Evolutionary conservation across 1,140 invertebrate species (phyloP).

Genomic region (Camponotus floridanus): DNA sequence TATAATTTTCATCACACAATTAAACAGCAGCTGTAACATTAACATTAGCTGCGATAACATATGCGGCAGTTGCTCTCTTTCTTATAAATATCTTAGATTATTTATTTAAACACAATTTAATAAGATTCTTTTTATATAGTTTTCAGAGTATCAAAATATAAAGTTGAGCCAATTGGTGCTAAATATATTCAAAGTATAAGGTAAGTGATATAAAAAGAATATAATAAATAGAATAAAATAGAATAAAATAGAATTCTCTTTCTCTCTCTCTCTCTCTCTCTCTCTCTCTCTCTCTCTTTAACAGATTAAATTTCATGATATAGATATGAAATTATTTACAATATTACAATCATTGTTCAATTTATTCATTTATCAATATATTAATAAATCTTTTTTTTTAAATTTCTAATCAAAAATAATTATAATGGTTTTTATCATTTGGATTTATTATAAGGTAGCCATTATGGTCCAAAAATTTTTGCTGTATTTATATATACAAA

Average conservation of each 20-base stretch:
- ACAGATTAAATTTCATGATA: slow-evolving; percentile 15
- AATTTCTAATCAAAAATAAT: neutral
- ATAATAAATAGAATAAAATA: neutral
- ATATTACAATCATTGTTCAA: neutral
- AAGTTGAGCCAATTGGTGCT: slow-evolving; percentile 67
- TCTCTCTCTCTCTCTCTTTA: neutral
- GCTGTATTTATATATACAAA: neutral
- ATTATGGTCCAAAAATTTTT: neutral
- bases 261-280: too few species aligned
- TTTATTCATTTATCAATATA: slow-evolving; percentile 9
- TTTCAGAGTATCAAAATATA: slow-evolving; percentile 73
- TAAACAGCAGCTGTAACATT: neutral
- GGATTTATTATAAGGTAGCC: neutral
- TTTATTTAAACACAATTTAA: slow-evolving; percentile 11
- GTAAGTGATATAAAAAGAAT: slow-evolving; percentile 30
- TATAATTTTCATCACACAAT: slow-evolving; percentile 5
- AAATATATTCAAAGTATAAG: slow-evolving; percentile 56
- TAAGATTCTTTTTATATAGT: slow-evolving; percentile 33
- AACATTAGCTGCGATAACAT: neutral
- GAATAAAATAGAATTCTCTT: neutral
- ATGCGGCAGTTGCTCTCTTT: neutral
- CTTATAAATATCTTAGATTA: neutral
- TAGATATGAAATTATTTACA: neutral
- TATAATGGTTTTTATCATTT: neutral
- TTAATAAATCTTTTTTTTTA: neutral